A percentile compares a stretch with the other conserved stretches of the same genome.
Conservation (phyloP, 2,113 vertebrate genomes). For the Aldabrachelys gigantea region DNA sequence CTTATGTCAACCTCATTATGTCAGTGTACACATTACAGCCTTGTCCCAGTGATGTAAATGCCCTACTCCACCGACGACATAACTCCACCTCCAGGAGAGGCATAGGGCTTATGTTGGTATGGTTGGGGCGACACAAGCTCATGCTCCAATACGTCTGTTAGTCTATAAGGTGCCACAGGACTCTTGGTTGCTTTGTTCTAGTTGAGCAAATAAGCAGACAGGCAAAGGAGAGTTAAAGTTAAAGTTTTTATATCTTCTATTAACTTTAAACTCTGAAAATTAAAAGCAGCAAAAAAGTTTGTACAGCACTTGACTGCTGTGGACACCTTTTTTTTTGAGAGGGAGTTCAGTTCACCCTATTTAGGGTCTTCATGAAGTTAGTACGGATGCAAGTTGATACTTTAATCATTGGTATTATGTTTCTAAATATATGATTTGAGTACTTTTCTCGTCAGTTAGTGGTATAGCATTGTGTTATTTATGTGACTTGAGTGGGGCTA, state of each 20-base stretch:
- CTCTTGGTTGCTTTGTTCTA: not conserved
- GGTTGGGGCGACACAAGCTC: too few species aligned
- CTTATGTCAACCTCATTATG: too few species aligned
- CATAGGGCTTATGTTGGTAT: too few species aligned
- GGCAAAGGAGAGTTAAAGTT: not conserved
- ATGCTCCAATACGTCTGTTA: too few species aligned
- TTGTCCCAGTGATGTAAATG: too few species aligned
- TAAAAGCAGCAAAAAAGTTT: not conserved
- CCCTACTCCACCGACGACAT: too few species aligned
- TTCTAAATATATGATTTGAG: not conserved
- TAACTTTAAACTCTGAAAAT: not conserved
- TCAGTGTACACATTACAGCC: too few species aligned
- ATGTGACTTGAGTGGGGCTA: not conserved
- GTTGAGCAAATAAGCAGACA: not conserved
- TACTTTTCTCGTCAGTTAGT: not conserved
- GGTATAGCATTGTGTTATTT: not conserved
- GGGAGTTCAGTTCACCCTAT: not conserved
- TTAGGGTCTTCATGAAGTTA: not conserved
- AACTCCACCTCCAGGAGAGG: too few species aligned
- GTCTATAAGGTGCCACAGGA: too few species aligned
- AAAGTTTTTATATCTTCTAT: not conserved
- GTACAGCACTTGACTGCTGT: not conserved
- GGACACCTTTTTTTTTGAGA: not conserved
- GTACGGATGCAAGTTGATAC: not conserved
- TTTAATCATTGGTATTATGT: not conserved